These are phyloP conservation scores for Drosophila bocqueti DNA, from an alignment of 1,140 invertebrate species.

Conservation along the genomic window DNA sequence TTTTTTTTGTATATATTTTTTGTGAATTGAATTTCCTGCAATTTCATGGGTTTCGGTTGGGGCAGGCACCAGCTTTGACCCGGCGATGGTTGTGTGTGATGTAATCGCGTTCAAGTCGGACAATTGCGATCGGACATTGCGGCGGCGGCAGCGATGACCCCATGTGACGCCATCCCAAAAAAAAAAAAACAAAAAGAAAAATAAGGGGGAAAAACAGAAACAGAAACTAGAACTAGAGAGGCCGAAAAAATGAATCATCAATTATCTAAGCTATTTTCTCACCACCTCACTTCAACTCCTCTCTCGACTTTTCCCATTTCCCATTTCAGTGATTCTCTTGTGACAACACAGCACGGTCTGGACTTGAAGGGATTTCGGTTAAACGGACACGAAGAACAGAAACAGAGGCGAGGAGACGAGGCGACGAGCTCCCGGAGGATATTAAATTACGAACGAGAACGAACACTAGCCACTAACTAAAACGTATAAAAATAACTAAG, in stretches of 20 bases:
- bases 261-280: slow-evolving; percentile 37
- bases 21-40: slow-evolving; percentile 82
- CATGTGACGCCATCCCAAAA: slow-evolving; percentile 56
- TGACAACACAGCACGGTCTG: slow-evolving; percentile 36
- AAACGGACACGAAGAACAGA: not conserved
- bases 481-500: not conserved
- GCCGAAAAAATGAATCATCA: slow-evolving; percentile 29
- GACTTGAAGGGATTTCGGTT: slow-evolving; percentile 21
- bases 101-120: slow-evolving; percentile 73
- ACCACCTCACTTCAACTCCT: slow-evolving; percentile 14
- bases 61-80: slow-evolving; percentile 26
- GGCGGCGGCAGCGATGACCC: slow-evolving; percentile 54
- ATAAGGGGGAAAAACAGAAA: not conserved
- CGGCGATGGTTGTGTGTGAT: slow-evolving; percentile 55
- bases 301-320: slow-evolving; percentile 6
- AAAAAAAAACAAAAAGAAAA: not conserved
- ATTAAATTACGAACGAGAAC: slow-evolving; percentile 14
- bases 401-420: slow-evolving; percentile 10
- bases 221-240: slow-evolving; percentile 8
- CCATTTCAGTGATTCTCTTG: slow-evolving; percentile 45
- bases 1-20: slow-evolving; percentile 19
- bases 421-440: slow-evolving; percentile 36
- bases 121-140: slow-evolving; percentile 66
- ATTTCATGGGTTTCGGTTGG: slow-evolving; percentile 64
- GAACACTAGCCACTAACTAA: slow-evolving; percentile 14